These are phyloP conservation scores for Dasyurus viverrinus DNA, from an alignment of 2,113 vertebrate genomes.

Conservation along the genomic window DNA sequence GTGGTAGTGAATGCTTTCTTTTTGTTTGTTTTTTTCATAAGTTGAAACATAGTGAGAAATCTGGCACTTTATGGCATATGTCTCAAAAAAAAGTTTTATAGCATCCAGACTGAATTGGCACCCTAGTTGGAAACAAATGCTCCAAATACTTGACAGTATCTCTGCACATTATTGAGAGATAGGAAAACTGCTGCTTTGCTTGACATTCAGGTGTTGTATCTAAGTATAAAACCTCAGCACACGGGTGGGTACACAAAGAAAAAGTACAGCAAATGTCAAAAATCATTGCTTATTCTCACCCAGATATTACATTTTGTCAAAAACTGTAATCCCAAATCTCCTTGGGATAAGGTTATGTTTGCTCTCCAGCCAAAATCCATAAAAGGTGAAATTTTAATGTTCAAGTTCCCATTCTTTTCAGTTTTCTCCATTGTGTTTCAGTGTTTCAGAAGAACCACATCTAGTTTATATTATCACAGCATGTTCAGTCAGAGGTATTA, in stretches of 20 bases:
- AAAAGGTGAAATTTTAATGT: constrained; percentile 18
- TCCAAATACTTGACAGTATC: constrained; percentile 19
- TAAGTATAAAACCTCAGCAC: constrained; percentile 30
- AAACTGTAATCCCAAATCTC: constrained; percentile 29
- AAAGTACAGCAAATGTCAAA: constrained; percentile 60
- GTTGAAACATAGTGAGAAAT: background rate
- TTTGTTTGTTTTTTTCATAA: background rate
- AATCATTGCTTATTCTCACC: constrained; percentile 53
- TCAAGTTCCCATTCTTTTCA: constrained; percentile 28
- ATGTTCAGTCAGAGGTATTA: constrained; percentile 10
- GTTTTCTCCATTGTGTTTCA: background rate
- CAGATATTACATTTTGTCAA: constrained; percentile 48
- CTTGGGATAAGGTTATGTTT: constrained; percentile 38
- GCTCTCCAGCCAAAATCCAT: constrained; percentile 24
- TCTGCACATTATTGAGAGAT: constrained; percentile 18
- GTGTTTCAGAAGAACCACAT: background rate
- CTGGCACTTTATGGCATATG: background rate
- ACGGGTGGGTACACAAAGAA: constrained; percentile 48
- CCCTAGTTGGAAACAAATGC: background rate
- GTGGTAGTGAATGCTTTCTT: background rate
- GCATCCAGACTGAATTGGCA: background rate
- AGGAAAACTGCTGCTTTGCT: constrained; percentile 32
- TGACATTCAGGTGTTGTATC: constrained; percentile 53
- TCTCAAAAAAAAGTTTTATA: background rate
- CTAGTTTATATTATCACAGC: background rate